These are phyloP conservation scores for Lissocephala sabroskyi DNA, from an alignment of 2,888 invertebrate species.

Conservation along the genomic window DNA sequence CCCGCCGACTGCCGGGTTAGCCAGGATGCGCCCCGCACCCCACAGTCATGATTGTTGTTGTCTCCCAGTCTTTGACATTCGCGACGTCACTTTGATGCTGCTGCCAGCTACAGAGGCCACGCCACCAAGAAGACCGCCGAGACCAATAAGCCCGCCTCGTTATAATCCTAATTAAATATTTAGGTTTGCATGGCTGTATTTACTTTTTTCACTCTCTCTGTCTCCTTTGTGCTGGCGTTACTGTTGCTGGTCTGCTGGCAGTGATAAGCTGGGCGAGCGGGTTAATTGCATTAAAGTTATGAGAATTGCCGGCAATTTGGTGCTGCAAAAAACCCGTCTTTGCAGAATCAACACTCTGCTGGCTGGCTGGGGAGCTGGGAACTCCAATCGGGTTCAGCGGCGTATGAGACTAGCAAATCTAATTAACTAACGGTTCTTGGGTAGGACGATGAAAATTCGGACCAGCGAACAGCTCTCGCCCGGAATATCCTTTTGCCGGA, in stretches of 20 bases:
- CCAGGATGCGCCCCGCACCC: slow-evolving; percentile 6
- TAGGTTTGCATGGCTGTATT: slow-evolving; percentile 61
- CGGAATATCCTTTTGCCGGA: slow-evolving; percentile 4
- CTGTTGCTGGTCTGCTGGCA: too few species aligned
- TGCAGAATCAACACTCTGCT: too few species aligned
- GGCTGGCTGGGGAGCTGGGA: too few species aligned
- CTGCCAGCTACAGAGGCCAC: slow-evolving; percentile 24
- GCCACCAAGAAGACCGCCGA: slow-evolving; percentile 38
- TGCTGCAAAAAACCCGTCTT: slow-evolving; percentile 7
- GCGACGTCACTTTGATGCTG: slow-evolving; percentile 17
- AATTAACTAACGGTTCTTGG: slow-evolving; percentile 31
- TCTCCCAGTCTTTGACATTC: slow-evolving; percentile 56
- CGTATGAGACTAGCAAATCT: slow-evolving; percentile 11
- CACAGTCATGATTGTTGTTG: slow-evolving; percentile 7
- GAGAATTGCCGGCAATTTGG: slow-evolving; percentile 54
- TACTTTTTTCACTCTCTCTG: slow-evolving; percentile 17
- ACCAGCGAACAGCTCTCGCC: not conserved
- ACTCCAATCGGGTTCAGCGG: not conserved
- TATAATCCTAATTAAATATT: slow-evolving; percentile 64
- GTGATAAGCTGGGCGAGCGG: slow-evolving; percentile 36
- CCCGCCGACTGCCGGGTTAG: not conserved
- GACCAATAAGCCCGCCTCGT: slow-evolving; percentile 56
- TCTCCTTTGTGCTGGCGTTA: slow-evolving; percentile 20
- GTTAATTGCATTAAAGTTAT: slow-evolving; percentile 62
- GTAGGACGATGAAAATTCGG: too few species aligned